A percentile compares a stretch with the other conserved stretches of the same genome.
Conservation (phyloP, 2,797 vertebrate genomes). For the Sciurus vulgaris region DNA sequence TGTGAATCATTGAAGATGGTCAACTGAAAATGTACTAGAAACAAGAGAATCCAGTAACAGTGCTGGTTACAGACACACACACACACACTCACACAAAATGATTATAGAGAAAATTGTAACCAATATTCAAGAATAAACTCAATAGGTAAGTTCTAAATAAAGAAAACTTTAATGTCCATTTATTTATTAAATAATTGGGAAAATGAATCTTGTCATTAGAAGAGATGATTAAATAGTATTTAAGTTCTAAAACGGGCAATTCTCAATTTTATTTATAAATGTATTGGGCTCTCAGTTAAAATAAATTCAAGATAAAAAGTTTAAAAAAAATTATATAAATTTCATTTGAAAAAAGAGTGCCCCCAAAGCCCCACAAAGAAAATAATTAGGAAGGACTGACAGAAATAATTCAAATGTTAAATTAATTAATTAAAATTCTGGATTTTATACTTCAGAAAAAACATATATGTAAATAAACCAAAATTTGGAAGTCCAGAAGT, state of each 20-base stretch:
- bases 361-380: not conserved
- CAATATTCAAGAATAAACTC: not conserved
- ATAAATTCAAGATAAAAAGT: not conserved
- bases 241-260: not conserved
- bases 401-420: constrained; percentile 19
- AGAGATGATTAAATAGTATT: not conserved
- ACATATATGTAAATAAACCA: not conserved
- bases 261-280: constrained; percentile 22
- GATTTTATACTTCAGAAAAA: not conserved
- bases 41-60: not conserved
- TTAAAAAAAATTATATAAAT: not conserved
- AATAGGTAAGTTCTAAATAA: constrained; percentile 3
- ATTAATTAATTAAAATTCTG: not conserved
- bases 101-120: not conserved
- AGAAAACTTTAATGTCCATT: not conserved
- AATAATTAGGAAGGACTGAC: not conserved
- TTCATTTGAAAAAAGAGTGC: not conserved
- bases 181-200: constrained; percentile 11
- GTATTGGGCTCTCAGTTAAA: not conserved
- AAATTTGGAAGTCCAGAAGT: not conserved
- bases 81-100: no score
- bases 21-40: constrained; percentile 29
- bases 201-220: not conserved
- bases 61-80: not conserved
- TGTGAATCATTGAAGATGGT: not conserved